phyloP scores from a whole-genome alignment of 2,113 vertebrate species.

The Psophia crepitans region DNA sequence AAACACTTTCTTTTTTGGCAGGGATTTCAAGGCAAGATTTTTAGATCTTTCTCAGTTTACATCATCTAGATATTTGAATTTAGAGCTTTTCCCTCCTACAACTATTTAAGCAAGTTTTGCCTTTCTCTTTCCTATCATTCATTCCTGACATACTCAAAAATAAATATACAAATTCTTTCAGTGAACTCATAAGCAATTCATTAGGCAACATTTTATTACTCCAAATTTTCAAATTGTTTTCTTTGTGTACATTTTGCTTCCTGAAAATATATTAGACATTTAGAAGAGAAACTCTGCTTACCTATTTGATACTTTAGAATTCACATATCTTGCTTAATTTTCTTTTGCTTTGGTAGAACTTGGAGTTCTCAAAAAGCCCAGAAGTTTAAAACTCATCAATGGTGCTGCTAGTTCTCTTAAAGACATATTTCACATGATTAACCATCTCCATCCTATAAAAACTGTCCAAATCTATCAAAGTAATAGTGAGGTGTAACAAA shows the following conservation, averaged over 20 bases:
- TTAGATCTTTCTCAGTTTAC: not conserved
- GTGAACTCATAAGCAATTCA: not conserved
- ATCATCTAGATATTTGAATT: not conserved
- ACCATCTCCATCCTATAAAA: not conserved
- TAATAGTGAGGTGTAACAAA: not conserved
- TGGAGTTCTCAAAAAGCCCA: not conserved
- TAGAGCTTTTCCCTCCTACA: not conserved
- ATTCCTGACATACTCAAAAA: not conserved
- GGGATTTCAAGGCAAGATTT: not conserved
- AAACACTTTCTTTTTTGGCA: not conserved
- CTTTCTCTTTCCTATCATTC: not conserved
- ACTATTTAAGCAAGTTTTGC: not conserved
- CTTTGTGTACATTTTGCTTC: not conserved
- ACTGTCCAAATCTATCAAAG: not conserved
- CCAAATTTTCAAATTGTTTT: not conserved
- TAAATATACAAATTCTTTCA: not conserved
- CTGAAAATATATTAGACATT: not conserved
- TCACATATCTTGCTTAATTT: not conserved
- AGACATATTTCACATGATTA: not conserved
- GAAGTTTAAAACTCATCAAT: not conserved
- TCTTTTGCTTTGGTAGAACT: not conserved
- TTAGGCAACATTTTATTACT: not conserved
- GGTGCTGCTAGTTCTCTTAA: not conserved
- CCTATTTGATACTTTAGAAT: not conserved
- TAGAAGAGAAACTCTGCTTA: not conserved